phyloP scores from a whole-genome alignment of 2,797 vertebrate genomes.

The Gastrophryne carolinensis region DNA sequence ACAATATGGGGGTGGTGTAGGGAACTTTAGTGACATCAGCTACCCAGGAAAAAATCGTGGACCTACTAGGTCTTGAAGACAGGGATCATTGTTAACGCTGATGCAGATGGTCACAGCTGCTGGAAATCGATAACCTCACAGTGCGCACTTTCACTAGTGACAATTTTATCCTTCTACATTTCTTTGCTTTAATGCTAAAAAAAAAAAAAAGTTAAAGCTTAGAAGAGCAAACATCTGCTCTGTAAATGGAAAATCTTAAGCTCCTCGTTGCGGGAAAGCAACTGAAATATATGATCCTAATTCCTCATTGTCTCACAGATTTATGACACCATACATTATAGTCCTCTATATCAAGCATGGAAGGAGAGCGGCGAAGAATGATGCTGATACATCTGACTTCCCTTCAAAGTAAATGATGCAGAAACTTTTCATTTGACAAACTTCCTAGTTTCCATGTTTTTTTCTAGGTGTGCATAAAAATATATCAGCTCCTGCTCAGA shows the following conservation, averaged over 20 bases:
- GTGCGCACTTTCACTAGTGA: too few relatives aligned
- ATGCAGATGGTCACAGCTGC: too few relatives aligned
- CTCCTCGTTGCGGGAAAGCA: background rate
- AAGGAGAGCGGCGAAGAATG: background rate
- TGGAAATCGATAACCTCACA: too few relatives aligned
- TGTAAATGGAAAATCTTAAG: conserved; percentile 9
- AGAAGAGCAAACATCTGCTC: background rate
- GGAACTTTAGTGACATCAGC: too few relatives aligned
- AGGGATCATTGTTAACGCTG: too few relatives aligned
- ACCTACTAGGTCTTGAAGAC: too few relatives aligned
- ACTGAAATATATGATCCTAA: background rate
- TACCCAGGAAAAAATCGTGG: too few relatives aligned
- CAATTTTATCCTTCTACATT: too few relatives aligned
- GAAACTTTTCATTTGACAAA: conserved; percentile 20
- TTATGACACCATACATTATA: conserved; percentile 9
- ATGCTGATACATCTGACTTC: background rate
- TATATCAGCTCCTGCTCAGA: background rate
- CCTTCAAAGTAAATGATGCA: conserved; percentile 24
- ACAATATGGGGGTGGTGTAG: too few relatives aligned
- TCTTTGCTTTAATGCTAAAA: too few relatives aligned
- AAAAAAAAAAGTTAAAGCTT: too few relatives aligned
- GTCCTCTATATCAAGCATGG: conserved; percentile 8
- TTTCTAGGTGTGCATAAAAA: background rate
- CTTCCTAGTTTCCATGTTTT: background rate
- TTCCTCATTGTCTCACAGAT: conserved; percentile 1